These are phyloP conservation scores for Clamator glandarius DNA, from an alignment of 2,797 vertebrate genomes.

Conservation along the genomic window DNA sequence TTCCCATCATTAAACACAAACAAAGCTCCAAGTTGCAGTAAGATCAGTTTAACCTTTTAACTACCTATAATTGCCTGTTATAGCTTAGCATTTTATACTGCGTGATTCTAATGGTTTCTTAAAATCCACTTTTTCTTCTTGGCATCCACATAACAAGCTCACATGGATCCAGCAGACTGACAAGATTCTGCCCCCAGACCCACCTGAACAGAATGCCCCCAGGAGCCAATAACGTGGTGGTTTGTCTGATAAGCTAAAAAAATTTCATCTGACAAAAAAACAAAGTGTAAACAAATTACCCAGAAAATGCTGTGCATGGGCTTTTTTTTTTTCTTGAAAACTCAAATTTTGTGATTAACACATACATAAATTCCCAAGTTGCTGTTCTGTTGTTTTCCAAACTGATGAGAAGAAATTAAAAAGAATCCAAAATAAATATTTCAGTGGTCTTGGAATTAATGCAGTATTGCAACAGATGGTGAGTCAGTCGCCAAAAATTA, in stretches of 20 bases:
- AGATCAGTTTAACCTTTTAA: neutral
- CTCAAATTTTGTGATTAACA: neutral
- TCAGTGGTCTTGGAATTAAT: neutral
- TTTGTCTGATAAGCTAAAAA: neutral
- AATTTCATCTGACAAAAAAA: neutral
- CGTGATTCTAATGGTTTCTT: neutral
- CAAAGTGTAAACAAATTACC: neutral
- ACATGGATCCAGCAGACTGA: neutral
- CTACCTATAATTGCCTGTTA: neutral
- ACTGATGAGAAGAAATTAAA: neutral
- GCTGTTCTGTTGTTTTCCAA: neutral
- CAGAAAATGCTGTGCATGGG: neutral
- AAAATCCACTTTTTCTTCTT: neutral
- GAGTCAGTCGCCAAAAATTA: conserved; percentile 10
- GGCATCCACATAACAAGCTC: neutral
- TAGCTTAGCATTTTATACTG: neutral
- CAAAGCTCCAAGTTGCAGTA: neutral
- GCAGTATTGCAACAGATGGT: neutral
- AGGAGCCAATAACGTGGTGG: neutral
- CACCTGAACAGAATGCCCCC: neutral
- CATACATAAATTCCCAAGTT: neutral
- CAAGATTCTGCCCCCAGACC: neutral
- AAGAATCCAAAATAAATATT: conserved; percentile 2
- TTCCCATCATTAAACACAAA: neutral
- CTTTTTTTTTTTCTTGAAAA: neutral